These are phyloP conservation scores for Drosophila melanica DNA, from an alignment of 1,140 invertebrate species.

Conservation along the genomic window DNA sequence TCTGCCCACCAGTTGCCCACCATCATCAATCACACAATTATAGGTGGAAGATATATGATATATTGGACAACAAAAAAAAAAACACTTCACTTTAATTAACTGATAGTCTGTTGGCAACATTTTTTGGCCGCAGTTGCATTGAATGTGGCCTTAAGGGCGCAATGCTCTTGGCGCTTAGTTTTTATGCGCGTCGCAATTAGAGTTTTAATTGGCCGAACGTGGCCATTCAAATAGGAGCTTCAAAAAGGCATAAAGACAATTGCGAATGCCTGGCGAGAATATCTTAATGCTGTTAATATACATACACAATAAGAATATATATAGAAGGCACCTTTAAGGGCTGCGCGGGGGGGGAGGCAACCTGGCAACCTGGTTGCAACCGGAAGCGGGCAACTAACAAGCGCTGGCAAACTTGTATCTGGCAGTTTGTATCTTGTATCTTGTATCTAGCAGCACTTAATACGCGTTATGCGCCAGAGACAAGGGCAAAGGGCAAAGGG, in stretches of 20 bases:
- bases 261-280: constrained; percentile 37
- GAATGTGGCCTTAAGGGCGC: constrained; percentile 39
- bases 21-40: constrained; percentile 69
- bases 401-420: constrained; percentile 43
- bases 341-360: too few species aligned
- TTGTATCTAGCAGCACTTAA: constrained; percentile 65
- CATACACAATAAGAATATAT: not conserved
- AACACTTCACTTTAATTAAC: constrained; percentile 59
- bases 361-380: constrained; percentile 42
- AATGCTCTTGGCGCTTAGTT: constrained; percentile 30
- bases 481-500: constrained; percentile 38
- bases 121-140: constrained; percentile 47
- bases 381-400: constrained; percentile 54
- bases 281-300: constrained; percentile 48
- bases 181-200: constrained; percentile 61
- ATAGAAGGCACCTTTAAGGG: constrained; percentile 22
- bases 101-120: constrained; percentile 55
- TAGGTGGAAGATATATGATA: constrained; percentile 3
- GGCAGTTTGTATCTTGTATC: constrained; percentile 44
- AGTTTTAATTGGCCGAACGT: constrained; percentile 72
- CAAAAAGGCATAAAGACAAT: constrained; percentile 67
- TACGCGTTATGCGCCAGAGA: constrained; percentile 58
- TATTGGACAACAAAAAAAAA: constrained; percentile 49
- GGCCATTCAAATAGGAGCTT: constrained; percentile 51
- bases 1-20: constrained; percentile 2